phyloP scores from a whole-genome alignment of 2,888 invertebrate species.

The Pseudococcus viburni region DNA sequence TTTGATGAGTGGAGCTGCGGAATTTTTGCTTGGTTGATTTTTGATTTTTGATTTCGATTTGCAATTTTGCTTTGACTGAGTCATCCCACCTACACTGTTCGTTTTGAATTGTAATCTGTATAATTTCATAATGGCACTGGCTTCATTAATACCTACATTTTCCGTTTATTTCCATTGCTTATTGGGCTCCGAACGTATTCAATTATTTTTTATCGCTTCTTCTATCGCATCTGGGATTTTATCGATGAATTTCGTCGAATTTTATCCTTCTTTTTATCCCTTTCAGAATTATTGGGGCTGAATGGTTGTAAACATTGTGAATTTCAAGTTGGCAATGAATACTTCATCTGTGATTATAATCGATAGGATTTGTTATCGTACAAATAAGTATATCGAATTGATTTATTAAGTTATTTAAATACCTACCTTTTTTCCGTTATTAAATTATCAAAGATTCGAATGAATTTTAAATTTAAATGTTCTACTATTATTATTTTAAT shows the following conservation, averaged over 20 bases:
- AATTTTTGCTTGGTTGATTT: not conserved
- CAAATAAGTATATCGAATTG: no score
- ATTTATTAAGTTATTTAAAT: no score
- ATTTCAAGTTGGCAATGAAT: conserved; percentile 28
- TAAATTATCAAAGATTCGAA: no score
- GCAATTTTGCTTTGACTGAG: not conserved
- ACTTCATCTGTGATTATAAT: conserved; percentile 42
- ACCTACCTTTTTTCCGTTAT: no score
- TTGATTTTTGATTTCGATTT: not conserved
- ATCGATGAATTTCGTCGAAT: not conserved
- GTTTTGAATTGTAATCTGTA: not conserved
- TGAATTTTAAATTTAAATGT: no score
- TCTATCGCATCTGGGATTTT: not conserved
- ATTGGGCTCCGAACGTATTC: not conserved
- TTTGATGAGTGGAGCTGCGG: not conserved
- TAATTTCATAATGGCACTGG: not conserved
- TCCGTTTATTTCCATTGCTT: not conserved
- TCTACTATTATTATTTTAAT: no score
- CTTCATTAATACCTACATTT: not conserved
- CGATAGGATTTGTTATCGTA: not conserved
- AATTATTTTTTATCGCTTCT: not conserved
- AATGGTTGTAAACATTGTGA: conserved; percentile 10
- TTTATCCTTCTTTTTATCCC: not conserved
- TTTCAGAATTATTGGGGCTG: conserved; percentile 10
- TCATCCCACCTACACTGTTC: not conserved